Evolutionary conservation across 2,888 invertebrate genomes (phyloP).

Genomic region (Trichacis sp.): DNA sequence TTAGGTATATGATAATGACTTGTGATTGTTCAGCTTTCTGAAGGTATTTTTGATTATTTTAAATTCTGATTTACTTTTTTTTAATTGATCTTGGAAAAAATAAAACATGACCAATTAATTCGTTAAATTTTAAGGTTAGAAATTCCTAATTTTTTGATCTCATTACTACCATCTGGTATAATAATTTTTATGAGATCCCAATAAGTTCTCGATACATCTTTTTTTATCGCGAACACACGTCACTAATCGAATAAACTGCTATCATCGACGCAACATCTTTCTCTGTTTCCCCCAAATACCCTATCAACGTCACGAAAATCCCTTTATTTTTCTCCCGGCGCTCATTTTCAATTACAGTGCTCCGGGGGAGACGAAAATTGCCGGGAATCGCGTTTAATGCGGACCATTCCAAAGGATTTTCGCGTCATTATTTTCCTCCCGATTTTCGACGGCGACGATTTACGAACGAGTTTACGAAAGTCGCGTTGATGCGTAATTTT

Average conservation of each 20-base stretch:
- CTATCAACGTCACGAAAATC: slow-evolving; percentile 1
- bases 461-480: neutral
- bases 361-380: neutral
- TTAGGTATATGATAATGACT: too few species aligned
- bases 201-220: too few species aligned
- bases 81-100: too few species aligned
- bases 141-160: too few species aligned
- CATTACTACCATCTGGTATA: too few species aligned
- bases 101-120: too few species aligned
- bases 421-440: neutral
- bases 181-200: too few species aligned
- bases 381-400: neutral
- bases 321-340: neutral
- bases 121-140: too few species aligned
- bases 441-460: neutral
- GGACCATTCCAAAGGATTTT: neutral
- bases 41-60: too few species aligned
- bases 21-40: too few species aligned
- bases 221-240: slow-evolving; percentile 13
- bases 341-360: neutral
- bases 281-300: neutral
- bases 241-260: slow-evolving; percentile 33
- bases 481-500: neutral
- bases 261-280: neutral
- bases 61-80: too few species aligned